A percentile compares a stretch with the other conserved stretches of the same genome.
phyloP scores from a whole-genome alignment of 2,888 invertebrate genomes.

The Platynereis dumerilii region DNA sequence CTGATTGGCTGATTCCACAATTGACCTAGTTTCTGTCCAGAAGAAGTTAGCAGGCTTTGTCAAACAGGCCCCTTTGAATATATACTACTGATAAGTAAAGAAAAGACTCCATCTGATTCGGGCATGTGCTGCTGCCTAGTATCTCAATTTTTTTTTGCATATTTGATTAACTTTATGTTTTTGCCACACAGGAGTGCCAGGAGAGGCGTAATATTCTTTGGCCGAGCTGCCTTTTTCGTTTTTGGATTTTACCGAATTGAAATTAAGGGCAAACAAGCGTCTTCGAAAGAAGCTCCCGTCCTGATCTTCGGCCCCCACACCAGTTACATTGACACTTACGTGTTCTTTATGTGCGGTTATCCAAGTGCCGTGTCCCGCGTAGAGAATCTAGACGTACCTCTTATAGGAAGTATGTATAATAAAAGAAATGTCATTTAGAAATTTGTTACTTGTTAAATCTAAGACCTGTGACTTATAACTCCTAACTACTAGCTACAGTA shows the following conservation, averaged over 20 bases:
- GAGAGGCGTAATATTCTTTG: slow-evolving; percentile 30
- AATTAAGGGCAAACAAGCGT: slow-evolving; percentile 40
- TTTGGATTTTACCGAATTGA: slow-evolving; percentile 47
- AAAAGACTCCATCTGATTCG: too few species aligned
- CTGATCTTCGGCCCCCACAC: slow-evolving; percentile 79
- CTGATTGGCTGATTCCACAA: too few species aligned
- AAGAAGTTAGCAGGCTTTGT: too few species aligned
- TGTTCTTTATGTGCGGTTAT: slow-evolving; percentile 77
- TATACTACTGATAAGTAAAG: too few species aligned
- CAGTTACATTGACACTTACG: slow-evolving; percentile 85
- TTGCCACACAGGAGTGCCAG: too few species aligned
- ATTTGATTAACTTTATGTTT: too few species aligned
- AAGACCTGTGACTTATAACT: too few species aligned
- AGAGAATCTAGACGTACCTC: slow-evolving; percentile 80
- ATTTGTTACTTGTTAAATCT: neutral
- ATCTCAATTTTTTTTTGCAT: too few species aligned
- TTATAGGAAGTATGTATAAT: slow-evolving; percentile 75
- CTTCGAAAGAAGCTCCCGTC: slow-evolving; percentile 40
- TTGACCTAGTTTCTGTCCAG: too few species aligned
- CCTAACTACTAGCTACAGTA: too few species aligned
- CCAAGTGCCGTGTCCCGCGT: slow-evolving; percentile 89
- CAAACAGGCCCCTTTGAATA: too few species aligned
- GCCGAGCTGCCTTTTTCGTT: slow-evolving; percentile 41
- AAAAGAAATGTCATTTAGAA: neutral
- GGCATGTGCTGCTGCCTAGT: too few species aligned